These are phyloP conservation scores for Takifugu ocellatus DNA, from an alignment of 2,797 vertebrate genomes.

Conservation along the genomic window DNA sequence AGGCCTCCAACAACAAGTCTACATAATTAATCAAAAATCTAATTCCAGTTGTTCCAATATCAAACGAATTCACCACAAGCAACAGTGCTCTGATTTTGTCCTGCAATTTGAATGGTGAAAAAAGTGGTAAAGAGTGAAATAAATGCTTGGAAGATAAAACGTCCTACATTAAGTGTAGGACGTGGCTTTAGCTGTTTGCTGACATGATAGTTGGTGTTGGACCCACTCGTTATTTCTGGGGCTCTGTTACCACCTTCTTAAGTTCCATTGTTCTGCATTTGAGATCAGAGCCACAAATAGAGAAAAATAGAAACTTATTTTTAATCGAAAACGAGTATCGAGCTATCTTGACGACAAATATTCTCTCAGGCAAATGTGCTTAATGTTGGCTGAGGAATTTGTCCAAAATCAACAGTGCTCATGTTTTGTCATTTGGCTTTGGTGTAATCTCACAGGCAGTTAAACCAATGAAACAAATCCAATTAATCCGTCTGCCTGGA, in stretches of 20 bases:
- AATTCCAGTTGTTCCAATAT: no score
- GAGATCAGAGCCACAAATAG: neutral
- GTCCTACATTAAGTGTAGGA: no score
- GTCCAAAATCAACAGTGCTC: neutral
- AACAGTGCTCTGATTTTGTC: no score
- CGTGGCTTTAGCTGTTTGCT: no score
- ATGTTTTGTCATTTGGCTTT: constrained; percentile 11
- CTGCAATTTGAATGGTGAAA: no score
- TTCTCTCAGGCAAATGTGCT: neutral
- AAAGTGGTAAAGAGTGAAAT: no score
- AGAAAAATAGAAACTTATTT: constrained; percentile 27
- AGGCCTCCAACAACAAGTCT: no score
- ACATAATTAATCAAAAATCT: no score
- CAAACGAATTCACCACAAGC: no score
- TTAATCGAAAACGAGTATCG: neutral
- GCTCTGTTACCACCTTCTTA: constrained; percentile 14
- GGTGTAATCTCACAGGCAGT: constrained; percentile 10
- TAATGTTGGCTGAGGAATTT: constrained; percentile 3
- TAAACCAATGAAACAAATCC: constrained; percentile 18
- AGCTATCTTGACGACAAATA: constrained; percentile 2
- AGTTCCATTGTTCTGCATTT: constrained; percentile 24
- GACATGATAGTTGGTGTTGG: no score
- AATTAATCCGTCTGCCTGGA: constrained; percentile 12
- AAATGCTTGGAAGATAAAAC: no score
- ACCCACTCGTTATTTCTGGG: constrained; percentile 24